A percentile compares a stretch with the other conserved stretches of the same genome.
These are phyloP conservation scores for Sceliomorpha sp. DNA, from an alignment of 2,888 invertebrate genomes.

Conservation along the genomic window DNA sequence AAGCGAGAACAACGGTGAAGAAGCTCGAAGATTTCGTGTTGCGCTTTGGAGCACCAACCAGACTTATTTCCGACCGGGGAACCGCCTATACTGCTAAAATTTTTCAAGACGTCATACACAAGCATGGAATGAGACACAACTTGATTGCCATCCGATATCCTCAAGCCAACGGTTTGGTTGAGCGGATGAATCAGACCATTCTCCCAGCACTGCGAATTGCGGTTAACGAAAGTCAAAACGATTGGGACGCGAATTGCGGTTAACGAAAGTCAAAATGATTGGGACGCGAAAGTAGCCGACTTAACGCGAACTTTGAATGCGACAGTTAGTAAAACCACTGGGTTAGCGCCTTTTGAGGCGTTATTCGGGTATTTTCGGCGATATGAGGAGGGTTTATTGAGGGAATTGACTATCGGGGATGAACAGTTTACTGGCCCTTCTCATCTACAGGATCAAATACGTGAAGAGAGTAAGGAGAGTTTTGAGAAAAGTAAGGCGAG, in stretches of 20 bases:
- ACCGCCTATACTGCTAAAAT: conserved; percentile 45
- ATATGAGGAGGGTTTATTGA: conserved; percentile 12
- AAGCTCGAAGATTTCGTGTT: conserved; percentile 43
- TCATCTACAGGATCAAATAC: conserved; percentile 3
- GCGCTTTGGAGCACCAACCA: conserved; percentile 45
- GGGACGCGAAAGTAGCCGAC: too few relatives aligned
- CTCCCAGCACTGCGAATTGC: conserved; percentile 32
- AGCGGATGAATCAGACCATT: conserved; percentile 44
- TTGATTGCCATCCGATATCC: conserved; percentile 52
- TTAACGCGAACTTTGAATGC: conserved; percentile 4
- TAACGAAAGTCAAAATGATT: conserved; percentile 5
- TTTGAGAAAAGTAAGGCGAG: conserved; percentile 5
- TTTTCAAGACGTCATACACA: conserved; percentile 30
- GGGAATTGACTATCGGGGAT: neutral
- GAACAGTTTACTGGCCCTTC: conserved; percentile 4
- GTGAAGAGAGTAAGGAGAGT: neutral
- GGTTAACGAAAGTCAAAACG: conserved; percentile 5
- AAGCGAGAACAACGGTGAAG: conserved; percentile 17
- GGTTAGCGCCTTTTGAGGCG: conserved; percentile 7
- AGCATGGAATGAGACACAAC: conserved; percentile 40
- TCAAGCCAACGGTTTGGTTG: conserved; percentile 51
- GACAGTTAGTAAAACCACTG: neutral
- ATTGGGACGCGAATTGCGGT: conserved; percentile 9
- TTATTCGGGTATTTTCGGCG: conserved; percentile 12
- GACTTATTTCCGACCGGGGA: conserved; percentile 56